Evolutionary conservation across 2,888 invertebrate genomes (phyloP).

Genomic region (Rhagonycha lutea): DNA sequence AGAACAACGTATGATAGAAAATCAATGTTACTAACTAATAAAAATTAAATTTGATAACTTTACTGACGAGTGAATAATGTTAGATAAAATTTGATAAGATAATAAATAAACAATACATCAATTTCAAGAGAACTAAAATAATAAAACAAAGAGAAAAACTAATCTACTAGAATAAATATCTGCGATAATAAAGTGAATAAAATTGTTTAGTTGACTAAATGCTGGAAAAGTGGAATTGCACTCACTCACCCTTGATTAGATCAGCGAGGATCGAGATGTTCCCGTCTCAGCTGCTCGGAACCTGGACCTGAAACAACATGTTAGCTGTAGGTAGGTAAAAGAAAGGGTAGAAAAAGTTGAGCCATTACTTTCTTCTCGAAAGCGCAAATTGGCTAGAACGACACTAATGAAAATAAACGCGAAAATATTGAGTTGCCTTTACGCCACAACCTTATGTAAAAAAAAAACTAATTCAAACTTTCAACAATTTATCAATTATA

Average conservation of each 20-base stretch:
- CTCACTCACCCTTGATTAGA: constrained; percentile 47
- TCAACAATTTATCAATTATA: constrained; percentile 4
- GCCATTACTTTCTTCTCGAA: constrained; percentile 15
- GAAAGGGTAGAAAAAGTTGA: constrained; percentile 17
- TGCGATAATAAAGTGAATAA: constrained; percentile 14
- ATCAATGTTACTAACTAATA: not conserved
- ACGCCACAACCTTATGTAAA: constrained; percentile 10
- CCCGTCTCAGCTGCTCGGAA: constrained; percentile 34
- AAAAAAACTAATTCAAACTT: constrained; percentile 10
- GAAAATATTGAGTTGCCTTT: constrained; percentile 12
- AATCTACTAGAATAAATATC: constrained; percentile 11
- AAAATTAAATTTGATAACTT: not conserved
- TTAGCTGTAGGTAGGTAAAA: constrained; percentile 15
- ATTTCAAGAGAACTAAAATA: not conserved
- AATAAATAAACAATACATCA: not conserved
- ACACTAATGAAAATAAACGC: constrained; percentile 23
- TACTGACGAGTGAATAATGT: not conserved
- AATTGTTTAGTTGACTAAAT: constrained; percentile 20
- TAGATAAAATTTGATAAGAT: not conserved
- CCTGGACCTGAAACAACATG: constrained; percentile 38
- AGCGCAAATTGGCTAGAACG: constrained; percentile 15
- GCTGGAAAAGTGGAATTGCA: constrained; percentile 31
- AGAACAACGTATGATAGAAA: not conserved
- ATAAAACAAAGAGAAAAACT: constrained; percentile 3
- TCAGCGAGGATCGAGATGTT: constrained; percentile 44